Conservation (phyloP, 2,113 vertebrate species). For the Atrichornis clamosus region DNA sequence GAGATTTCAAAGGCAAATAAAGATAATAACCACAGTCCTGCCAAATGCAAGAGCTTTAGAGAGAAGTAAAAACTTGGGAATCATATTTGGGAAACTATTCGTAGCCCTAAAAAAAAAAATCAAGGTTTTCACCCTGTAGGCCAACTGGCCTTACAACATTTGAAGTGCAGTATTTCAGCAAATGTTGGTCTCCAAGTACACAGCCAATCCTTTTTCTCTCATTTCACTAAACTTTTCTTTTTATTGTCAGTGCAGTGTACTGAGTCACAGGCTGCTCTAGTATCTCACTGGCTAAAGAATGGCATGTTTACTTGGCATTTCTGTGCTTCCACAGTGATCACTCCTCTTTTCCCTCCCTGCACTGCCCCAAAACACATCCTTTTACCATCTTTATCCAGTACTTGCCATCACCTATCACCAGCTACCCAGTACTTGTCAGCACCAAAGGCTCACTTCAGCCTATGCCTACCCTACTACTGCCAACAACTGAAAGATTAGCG, state of each 20-base stretch:
- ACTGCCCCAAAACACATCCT: background rate
- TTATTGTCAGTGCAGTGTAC: background rate
- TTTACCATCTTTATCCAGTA: background rate
- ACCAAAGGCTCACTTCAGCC: background rate
- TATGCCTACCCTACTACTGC: background rate
- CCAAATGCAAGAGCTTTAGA: background rate
- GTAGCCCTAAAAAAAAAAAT: background rate
- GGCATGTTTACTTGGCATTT: background rate
- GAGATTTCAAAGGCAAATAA: background rate
- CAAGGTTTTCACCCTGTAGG: background rate
- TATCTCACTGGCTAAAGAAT: background rate
- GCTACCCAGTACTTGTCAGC: background rate
- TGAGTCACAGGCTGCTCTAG: background rate
- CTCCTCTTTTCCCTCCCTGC: background rate
- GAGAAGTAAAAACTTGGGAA: background rate
- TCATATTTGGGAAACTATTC: background rate
- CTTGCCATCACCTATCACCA: background rate
- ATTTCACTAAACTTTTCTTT: background rate
- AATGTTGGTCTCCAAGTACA: background rate
- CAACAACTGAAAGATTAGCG: background rate
- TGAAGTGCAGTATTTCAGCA: background rate
- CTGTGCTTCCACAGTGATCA: background rate
- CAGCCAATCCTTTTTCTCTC: background rate
- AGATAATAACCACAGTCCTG: background rate
- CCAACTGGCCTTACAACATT: background rate